A percentile compares a stretch with the other conserved stretches of the same genome.
Evolutionary conservation across 2,888 invertebrate genomes (phyloP).

Genomic region (Melipona bicolor): DNA sequence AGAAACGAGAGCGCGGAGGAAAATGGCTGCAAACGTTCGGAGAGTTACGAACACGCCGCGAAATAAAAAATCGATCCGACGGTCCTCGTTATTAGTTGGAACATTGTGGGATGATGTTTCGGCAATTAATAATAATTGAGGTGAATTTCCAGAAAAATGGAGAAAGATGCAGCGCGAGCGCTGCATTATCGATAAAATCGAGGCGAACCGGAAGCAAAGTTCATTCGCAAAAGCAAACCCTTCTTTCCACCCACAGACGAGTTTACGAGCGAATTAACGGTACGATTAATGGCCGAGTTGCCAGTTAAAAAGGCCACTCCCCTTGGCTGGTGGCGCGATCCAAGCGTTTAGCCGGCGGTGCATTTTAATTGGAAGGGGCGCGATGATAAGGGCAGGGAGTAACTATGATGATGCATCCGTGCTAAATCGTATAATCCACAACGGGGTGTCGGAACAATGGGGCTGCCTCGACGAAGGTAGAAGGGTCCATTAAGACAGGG

Average conservation of each 20-base stretch:
- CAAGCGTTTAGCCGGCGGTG: conserved; percentile 47
- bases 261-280: conserved; percentile 30
- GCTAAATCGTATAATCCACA: conserved; percentile 72
- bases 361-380: conserved; percentile 64
- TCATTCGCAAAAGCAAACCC: neutral
- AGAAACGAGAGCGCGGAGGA: too few relatives aligned
- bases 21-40: neutral
- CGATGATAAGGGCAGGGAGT: conserved; percentile 41
- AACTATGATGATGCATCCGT: conserved; percentile 59
- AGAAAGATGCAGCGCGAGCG: too few relatives aligned
- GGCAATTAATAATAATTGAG: neutral
- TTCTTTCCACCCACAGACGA: neutral
- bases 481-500: conserved; percentile 71
- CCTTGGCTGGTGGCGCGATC: conserved; percentile 8
- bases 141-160: too few relatives aligned
- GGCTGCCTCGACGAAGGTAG: conserved; percentile 56
- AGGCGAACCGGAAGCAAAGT: neutral
- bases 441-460: conserved; percentile 64
- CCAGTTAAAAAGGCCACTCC: conserved; percentile 37
- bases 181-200: neutral
- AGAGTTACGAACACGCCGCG: neutral
- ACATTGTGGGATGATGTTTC: neutral
- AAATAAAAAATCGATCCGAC: neutral
- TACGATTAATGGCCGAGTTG: conserved; percentile 37
- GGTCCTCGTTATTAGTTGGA: neutral